phyloP scores from a whole-genome alignment of 1,140 invertebrate species.

The Zophobas atratus region DNA sequence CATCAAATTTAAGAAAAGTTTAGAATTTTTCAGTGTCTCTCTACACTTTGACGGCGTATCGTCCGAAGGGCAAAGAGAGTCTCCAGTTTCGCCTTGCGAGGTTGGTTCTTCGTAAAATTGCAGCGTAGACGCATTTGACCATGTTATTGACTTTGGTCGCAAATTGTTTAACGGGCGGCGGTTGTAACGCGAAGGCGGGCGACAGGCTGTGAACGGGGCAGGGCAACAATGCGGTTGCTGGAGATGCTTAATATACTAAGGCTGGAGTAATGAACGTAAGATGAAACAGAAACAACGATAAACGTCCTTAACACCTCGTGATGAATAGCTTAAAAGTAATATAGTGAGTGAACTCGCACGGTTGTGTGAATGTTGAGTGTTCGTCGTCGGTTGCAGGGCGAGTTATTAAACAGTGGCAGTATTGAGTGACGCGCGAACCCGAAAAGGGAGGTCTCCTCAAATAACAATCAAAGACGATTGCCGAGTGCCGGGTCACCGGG shows the following conservation, averaged over 20 bases:
- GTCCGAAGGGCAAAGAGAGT: too few species aligned
- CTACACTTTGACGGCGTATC: too few species aligned
- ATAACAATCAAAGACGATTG: conserved; percentile 61
- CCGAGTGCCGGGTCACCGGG: conserved; percentile 55
- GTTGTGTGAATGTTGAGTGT: conserved; percentile 26
- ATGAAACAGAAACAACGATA: conserved; percentile 65
- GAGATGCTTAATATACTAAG: conserved; percentile 63
- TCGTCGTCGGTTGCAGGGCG: conserved; percentile 27
- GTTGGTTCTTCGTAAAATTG: conserved; percentile 9
- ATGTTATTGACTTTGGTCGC: conserved; percentile 23
- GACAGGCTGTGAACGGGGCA: conserved; percentile 47
- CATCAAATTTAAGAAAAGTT: too few species aligned
- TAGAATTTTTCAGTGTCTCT: too few species aligned
- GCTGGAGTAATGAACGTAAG: conserved; percentile 62
- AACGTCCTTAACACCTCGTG: conserved; percentile 64
- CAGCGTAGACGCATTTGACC: conserved; percentile 22
- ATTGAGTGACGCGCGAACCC: conserved; percentile 57
- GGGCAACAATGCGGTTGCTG: conserved; percentile 60
- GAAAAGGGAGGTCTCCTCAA: conserved; percentile 55
- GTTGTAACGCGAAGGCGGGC: conserved; percentile 46
- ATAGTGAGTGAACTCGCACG: conserved; percentile 53
- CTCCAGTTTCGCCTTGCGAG: neutral
- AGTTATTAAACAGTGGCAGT: conserved; percentile 60
- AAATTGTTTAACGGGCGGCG: conserved; percentile 33
- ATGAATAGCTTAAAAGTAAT: conserved; percentile 64